Evolutionary conservation across 2,888 invertebrate genomes (phyloP).

Genomic region (Phyto melanocephala): DNA sequence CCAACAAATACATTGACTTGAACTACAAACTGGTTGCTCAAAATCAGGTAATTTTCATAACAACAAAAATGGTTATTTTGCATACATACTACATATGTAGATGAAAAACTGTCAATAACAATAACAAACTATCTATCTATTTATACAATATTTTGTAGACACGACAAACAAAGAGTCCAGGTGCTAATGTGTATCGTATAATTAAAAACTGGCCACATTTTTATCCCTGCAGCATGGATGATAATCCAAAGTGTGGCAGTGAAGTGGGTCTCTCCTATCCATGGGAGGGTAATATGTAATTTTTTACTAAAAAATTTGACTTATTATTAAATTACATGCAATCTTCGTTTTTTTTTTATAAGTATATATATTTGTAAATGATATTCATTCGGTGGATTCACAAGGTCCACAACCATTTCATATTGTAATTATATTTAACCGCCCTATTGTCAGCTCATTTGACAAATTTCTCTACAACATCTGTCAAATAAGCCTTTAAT

Average conservation of each 20-base stretch:
- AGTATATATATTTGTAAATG: too few species aligned
- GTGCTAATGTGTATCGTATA: slow-evolving; percentile 79
- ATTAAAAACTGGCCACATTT: slow-evolving; percentile 80
- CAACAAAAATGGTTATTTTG: neutral
- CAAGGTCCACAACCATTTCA: too few species aligned
- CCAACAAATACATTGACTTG: slow-evolving; percentile 76
- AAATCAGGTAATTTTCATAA: slow-evolving; percentile 76
- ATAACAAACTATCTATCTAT: neutral
- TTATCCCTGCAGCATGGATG: slow-evolving; percentile 73
- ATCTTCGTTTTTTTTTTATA: too few species aligned
- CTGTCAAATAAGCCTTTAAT: too few species aligned
- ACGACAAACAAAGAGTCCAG: slow-evolving; percentile 79
- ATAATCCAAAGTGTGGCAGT: slow-evolving; percentile 73
- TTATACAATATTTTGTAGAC: slow-evolving; percentile 77
- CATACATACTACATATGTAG: too few species aligned
- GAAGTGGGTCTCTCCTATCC: slow-evolving; percentile 74
- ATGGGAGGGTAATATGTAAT: slow-evolving; percentile 72
- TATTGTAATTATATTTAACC: too few species aligned
- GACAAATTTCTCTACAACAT: too few species aligned
- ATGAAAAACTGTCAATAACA: too few species aligned
- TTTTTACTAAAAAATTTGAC: neutral
- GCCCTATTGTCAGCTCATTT: too few species aligned
- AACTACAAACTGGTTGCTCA: slow-evolving; percentile 80
- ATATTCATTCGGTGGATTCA: too few species aligned
- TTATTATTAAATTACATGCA: too few species aligned